Evolutionary conservation across 2,888 invertebrate genomes (phyloP), one percentile per base, ranked within the genome.

Genomic region (Drymonia ruficornis): DNA sequence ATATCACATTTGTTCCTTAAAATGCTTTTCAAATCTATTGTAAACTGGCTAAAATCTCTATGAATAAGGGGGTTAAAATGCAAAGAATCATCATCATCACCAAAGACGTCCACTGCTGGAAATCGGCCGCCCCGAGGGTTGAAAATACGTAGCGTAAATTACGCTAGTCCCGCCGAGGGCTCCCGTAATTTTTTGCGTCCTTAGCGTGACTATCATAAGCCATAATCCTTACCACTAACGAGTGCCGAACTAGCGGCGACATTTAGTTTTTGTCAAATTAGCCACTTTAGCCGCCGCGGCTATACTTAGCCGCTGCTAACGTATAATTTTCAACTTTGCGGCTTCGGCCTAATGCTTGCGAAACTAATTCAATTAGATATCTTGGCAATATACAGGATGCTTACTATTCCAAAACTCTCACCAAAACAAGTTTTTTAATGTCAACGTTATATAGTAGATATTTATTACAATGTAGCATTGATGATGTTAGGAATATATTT

Each of bases 311-410:
- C n/a, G 52, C 40, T 52, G 54, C 60, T 60, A 75, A 59, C 59
- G 46, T 82, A 70, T 83, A 78, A 86, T 86, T 84, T 84, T 76
- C 81, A 53, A 83, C 69, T 86, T 84, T 76, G 77, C 83, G 83
- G 76, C 74, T 75, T 50, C 53, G 55, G 31, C 47, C 72, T 78
- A 72, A 80, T 76, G 73, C 71, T 69, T 75, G 84, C 84, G 75
- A 83, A 83, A 74, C 67, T 86, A 84, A 86, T 86, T 86, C 75
- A 85, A 86, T 86, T 86, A 84, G 74, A 59, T 12, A 52, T 13
- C 29, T 58, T 48, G 46, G 19, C 31, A 36, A 28, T 50, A 16
- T 11, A 29, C 38, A 5, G 11, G 55, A 52, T 45, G 54, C 51
- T 52, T 58, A 45, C 18, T 18, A 9, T 40, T 9, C 31, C 9